phyloP scores from a whole-genome alignment of 2,888 invertebrate species.

The Athalia rosae region DNA sequence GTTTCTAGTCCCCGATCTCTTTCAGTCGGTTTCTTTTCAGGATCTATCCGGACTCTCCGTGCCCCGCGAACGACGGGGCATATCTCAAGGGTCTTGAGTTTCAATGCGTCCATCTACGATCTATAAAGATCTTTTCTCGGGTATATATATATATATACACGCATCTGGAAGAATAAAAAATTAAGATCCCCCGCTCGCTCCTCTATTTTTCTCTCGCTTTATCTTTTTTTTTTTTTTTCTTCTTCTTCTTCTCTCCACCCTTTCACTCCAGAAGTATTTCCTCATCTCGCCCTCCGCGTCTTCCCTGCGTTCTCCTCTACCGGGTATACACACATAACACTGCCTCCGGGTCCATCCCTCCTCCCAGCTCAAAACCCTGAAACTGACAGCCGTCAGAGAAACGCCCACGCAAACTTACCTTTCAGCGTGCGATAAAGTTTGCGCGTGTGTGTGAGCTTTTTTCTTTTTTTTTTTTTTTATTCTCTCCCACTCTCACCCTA shows the following conservation, averaged over 20 bases:
- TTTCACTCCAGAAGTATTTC: neutral
- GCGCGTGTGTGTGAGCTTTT: slow-evolving; percentile 20
- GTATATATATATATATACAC: too few relatives aligned
- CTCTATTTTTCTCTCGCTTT: neutral
- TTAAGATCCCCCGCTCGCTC: slow-evolving; percentile 38
- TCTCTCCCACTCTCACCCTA: too few relatives aligned
- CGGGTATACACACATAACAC: neutral
- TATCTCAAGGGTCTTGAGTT: slow-evolving; percentile 63
- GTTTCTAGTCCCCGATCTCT: slow-evolving; percentile 15
- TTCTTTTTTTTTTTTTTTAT: too few relatives aligned
- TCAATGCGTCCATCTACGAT: slow-evolving; percentile 58
- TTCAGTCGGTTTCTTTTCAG: slow-evolving; percentile 45
- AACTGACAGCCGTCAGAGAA: slow-evolving; percentile 47
- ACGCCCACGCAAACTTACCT: neutral
- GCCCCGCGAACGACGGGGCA: slow-evolving; percentile 51
- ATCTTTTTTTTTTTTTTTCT: neutral
- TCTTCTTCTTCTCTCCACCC: slow-evolving; percentile 12
- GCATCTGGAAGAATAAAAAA: slow-evolving; percentile 46
- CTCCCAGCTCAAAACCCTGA: neutral
- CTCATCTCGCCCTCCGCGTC: neutral
- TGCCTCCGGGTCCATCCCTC: neutral
- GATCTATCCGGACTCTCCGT: slow-evolving; percentile 40
- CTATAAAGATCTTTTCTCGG: slow-evolving; percentile 26
- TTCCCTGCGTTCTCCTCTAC: slow-evolving; percentile 27
- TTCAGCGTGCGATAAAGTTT: slow-evolving; percentile 7